These are phyloP conservation scores for Danio albolineatus DNA, from an alignment of 2,797 vertebrate genomes.

Conservation along the genomic window DNA sequence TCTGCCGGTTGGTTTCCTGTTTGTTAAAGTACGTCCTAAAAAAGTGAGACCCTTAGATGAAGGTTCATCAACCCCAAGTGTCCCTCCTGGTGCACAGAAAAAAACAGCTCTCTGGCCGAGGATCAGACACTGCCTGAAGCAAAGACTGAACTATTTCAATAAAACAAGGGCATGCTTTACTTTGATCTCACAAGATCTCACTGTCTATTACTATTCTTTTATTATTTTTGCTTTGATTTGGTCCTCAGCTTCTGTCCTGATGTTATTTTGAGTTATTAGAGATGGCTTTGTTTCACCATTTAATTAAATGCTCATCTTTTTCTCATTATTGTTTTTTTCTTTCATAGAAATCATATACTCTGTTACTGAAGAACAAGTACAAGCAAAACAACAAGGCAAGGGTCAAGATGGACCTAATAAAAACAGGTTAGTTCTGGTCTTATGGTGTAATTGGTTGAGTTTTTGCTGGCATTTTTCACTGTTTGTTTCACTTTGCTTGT, in stretches of 20 bases:
- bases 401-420: background rate
- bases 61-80: constrained; percentile 6
- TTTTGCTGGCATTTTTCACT: background rate
- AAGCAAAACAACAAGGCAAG: background rate
- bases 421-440: background rate
- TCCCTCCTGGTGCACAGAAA: constrained; percentile 35
- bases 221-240: constrained; percentile 14
- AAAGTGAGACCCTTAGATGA: constrained; percentile 2
- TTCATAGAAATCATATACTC: background rate
- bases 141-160: constrained; percentile 47
- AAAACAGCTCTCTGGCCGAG: constrained; percentile 26
- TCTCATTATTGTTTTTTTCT: background rate
- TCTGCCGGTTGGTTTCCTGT: constrained; percentile 20
- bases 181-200: constrained; percentile 42
- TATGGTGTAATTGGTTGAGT: constrained; percentile 9
- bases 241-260: constrained; percentile 4
- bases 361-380: background rate
- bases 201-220: constrained; percentile 5
- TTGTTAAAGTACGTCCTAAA: constrained; percentile 31
- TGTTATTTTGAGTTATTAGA: constrained; percentile 21
- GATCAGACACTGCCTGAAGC: constrained; percentile 54
- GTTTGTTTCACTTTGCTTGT: background rate
- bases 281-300: background rate
- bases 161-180: constrained; percentile 31
- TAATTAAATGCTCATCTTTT: background rate